Percentiles rank a stretch among this genome's conserved stretches.
Evolutionary conservation across 2,797 vertebrate species (phyloP).

Genomic region (Alca torda): DNA sequence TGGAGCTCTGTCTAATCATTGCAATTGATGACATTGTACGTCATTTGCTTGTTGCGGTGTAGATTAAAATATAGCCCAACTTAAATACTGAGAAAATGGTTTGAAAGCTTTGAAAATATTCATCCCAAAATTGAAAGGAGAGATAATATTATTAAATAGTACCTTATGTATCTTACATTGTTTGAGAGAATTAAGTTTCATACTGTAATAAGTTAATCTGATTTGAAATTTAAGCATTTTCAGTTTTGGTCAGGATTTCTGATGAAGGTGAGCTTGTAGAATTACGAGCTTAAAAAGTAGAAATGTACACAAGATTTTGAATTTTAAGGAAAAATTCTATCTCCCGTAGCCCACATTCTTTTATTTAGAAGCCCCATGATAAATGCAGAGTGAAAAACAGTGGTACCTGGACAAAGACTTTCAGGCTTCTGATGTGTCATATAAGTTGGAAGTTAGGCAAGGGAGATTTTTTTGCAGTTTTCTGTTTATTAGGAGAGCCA

Average conservation of each 20-base stretch:
- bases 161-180: not conserved
- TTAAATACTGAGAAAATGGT: not conserved
- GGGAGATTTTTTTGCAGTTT: not conserved
- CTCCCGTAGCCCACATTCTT: not conserved
- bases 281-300: not conserved
- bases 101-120: constrained; percentile 9
- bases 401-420: not conserved
- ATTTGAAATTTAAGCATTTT: not conserved
- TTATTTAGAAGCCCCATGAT: not conserved
- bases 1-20: not conserved
- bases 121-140: not conserved
- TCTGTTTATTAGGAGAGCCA: not conserved
- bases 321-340: not conserved
- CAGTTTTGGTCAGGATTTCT: not conserved
- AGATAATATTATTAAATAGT: not conserved
- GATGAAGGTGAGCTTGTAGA: not conserved
- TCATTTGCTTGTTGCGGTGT: not conserved
- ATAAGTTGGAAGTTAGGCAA: not conserved
- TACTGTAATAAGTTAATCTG: not conserved
- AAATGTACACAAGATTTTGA: not conserved
- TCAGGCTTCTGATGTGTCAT: not conserved
- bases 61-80: not conserved
- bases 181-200: not conserved
- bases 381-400: not conserved
- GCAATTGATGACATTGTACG: not conserved